Percentiles rank a stretch among this genome's conserved stretches.
Conservation (phyloP, 2,888 invertebrate species). For the Crioceris asparagi region DNA sequence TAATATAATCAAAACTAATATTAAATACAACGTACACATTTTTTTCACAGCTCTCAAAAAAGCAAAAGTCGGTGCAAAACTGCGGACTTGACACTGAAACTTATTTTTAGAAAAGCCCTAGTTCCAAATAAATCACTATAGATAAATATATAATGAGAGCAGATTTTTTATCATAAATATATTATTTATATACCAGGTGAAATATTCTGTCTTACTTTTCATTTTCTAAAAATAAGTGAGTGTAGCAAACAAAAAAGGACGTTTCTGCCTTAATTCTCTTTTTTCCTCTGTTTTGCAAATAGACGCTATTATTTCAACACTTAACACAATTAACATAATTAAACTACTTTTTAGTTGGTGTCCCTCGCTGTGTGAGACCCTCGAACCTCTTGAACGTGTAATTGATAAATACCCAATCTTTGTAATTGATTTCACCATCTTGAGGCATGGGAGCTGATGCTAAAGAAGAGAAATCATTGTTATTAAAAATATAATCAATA, state of each 20-base stretch:
- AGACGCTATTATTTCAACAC: too few relatives aligned
- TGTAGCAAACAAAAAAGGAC: too few relatives aligned
- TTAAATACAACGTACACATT: too few relatives aligned
- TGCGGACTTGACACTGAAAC: too few relatives aligned
- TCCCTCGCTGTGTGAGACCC: slow-evolving; percentile 85
- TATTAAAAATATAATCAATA: too few relatives aligned
- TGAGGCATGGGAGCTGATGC: slow-evolving; percentile 80
- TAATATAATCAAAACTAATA: too few relatives aligned
- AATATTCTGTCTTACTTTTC: slow-evolving; percentile 5
- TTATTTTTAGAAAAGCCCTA: slow-evolving; percentile 28
- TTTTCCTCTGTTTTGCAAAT: not conserved
- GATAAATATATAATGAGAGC: too few relatives aligned
- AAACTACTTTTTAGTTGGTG: slow-evolving; percentile 56
- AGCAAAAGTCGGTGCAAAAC: slow-evolving; percentile 31
- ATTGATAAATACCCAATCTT: slow-evolving; percentile 99
- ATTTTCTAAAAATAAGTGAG: slow-evolving; percentile 33
- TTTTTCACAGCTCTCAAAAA: too few relatives aligned
- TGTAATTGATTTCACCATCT: slow-evolving; percentile 84
- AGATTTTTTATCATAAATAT: too few relatives aligned
- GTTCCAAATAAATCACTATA: too few relatives aligned
- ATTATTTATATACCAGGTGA: not conserved
- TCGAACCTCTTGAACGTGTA: slow-evolving; percentile 99
- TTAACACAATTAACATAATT: not conserved
- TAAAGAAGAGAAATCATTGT: slow-evolving; percentile 34
- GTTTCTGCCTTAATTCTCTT: too few relatives aligned